A percentile compares a stretch with the other conserved stretches of the same genome.
Evolutionary conservation across 2,797 vertebrate species (phyloP).

Genomic region (Poecilia picta): DNA sequence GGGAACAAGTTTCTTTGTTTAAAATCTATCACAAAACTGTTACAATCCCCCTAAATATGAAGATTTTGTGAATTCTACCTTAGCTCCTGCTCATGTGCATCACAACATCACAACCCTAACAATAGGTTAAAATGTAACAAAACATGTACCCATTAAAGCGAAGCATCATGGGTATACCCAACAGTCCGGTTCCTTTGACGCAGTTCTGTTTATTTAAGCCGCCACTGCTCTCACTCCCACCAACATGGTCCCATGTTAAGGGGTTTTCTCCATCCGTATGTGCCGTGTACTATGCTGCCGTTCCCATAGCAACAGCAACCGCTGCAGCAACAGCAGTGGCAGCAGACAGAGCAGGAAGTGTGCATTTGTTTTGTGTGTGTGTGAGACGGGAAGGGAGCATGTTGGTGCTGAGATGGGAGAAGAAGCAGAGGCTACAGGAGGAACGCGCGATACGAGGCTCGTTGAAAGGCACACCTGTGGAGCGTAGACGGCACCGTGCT

Average conservation of each 20-base stretch:
- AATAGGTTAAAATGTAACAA: background rate
- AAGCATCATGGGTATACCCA: background rate
- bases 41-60: background rate
- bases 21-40: background rate
- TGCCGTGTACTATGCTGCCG: slow-evolving; percentile 77
- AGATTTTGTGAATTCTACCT: background rate
- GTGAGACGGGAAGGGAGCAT: slow-evolving; percentile 66
- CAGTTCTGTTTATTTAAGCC: background rate
- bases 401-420: slow-evolving; percentile 73
- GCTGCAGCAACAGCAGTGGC: slow-evolving; percentile 78
- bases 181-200: background rate
- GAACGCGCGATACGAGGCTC: slow-evolving; percentile 54
- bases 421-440: slow-evolving; percentile 58
- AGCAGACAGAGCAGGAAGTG: slow-evolving; percentile 80
- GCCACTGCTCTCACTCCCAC: slow-evolving; percentile 1
- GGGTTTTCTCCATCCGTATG: slow-evolving; percentile 70
- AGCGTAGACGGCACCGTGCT: slow-evolving; percentile 45
- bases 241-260: slow-evolving; percentile 47
- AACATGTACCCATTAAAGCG: background rate
- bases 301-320: slow-evolving; percentile 85
- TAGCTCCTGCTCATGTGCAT: background rate
- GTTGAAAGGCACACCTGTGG: slow-evolving; percentile 72
- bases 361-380: slow-evolving; percentile 48
- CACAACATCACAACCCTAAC: background rate
- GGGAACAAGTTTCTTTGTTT: background rate